Conservation (phyloP, 2,888 invertebrate genomes). For the Anticlea derivata region DNA sequence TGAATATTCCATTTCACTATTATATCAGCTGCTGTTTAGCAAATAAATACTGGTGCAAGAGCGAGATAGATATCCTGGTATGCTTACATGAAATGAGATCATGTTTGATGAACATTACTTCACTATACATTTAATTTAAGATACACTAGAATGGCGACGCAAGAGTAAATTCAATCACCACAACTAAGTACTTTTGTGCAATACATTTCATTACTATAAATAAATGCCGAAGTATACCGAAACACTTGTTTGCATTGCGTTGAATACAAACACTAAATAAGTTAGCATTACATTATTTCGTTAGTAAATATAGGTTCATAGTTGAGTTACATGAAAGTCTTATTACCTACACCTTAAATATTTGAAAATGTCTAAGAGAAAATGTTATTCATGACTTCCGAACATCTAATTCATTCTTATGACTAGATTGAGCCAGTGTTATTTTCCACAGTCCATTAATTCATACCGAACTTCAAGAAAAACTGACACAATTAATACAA, state of each 20-base stretch:
- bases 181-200: slow-evolving; percentile 82
- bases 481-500: slow-evolving; percentile 78
- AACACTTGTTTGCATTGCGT: slow-evolving; percentile 58
- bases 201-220: slow-evolving; percentile 62
- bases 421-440: slow-evolving; percentile 83
- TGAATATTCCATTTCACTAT: slow-evolving; percentile 57
- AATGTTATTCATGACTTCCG: slow-evolving; percentile 67
- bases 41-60: slow-evolving; percentile 55
- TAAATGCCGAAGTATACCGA: slow-evolving; percentile 70
- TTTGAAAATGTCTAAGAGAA: slow-evolving; percentile 70
- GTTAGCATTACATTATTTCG: slow-evolving; percentile 57
- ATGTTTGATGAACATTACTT: slow-evolving; percentile 65
- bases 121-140: slow-evolving; percentile 58
- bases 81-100: slow-evolving; percentile 76
- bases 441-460: slow-evolving; percentile 63
- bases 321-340: slow-evolving; percentile 58
- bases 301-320: slow-evolving; percentile 58
- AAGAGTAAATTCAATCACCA: slow-evolving; percentile 53
- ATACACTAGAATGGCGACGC: slow-evolving; percentile 54
- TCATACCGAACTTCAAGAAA: slow-evolving; percentile 66
- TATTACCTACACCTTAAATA: slow-evolving; percentile 62
- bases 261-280: slow-evolving; percentile 57
- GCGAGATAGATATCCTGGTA: slow-evolving; percentile 54
- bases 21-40: slow-evolving; percentile 48
- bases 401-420: slow-evolving; percentile 81